Base-by-base conservation (phyloP, 1,140 invertebrate genomes). In the Batillaria attramentaria region DNA sequence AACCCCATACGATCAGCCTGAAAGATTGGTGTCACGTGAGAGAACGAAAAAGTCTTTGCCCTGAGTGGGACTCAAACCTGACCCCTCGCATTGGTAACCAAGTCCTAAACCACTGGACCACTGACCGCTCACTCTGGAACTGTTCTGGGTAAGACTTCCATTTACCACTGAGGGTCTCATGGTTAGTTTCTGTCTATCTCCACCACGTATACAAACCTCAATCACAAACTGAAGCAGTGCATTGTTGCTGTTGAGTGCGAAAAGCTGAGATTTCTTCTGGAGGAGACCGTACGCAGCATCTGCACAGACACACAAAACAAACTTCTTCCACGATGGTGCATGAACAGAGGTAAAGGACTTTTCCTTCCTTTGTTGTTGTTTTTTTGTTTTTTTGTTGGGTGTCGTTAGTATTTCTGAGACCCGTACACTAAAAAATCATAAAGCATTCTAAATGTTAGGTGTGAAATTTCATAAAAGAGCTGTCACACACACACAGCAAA, bases 191-290 rank as follows among this genome's bases (percentile, higher is more conserved):
- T n/a, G n/a, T n/a, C n/a, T n/a, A n/a, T n/a, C n/a, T n/a, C n/a
- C n/a, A n/a, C n/a, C n/a, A n/a, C n/a, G n/a, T n/a, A n/a, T n/a
- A n/a, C n/a, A n/a, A 79, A 91, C 91, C 87, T 92, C 91, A 6
- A 92, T 82, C 28, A 99, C 91, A 89, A 99, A 98, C 89, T 98
- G 97, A 18, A 99, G 90, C 43, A 99, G 88, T 0, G 97, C 95
- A 92, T 99, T 99, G 89, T 95, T 98, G 33, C 94, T 95, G 84
- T 94, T 95, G 75, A 99, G 91, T 0, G 95, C 94, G 86, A 99
- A 98, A 24, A 99, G 92, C 84, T 95, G 94, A 35, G 94, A 95
- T 62, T 95, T 94, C 82, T 96, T 96, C 83, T 98, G 95, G 1
- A 99, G 89, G 0, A 99, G 89, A 18, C 95, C 95, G 86, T 96